Evolutionary conservation across 2,888 invertebrate genomes (phyloP).

Genomic region (Syritta pipiens): DNA sequence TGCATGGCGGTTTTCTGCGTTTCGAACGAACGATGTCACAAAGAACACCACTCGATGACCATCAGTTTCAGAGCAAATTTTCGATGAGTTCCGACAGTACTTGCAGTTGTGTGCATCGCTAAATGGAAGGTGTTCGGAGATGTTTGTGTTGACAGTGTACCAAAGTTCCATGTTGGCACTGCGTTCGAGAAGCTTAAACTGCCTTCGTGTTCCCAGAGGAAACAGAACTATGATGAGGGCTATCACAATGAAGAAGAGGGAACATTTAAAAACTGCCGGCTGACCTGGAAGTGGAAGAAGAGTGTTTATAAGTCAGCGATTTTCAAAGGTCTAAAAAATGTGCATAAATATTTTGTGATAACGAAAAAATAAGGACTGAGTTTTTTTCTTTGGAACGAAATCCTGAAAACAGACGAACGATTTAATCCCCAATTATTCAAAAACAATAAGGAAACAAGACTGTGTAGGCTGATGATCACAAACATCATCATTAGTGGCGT

Average conservation of each 20-base stretch:
- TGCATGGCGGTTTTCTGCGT: not conserved
- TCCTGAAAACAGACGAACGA: too few species aligned
- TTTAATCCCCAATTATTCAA: too few species aligned
- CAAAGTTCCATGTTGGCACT: constrained; percentile 15
- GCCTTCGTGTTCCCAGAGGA: not conserved
- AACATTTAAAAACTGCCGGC: not conserved
- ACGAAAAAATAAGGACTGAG: not conserved
- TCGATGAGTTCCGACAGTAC: constrained; percentile 20
- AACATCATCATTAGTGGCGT: too few species aligned
- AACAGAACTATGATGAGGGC: not conserved
- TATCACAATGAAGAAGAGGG: not conserved
- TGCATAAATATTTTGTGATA: too few species aligned
- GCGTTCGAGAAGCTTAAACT: constrained; percentile 7
- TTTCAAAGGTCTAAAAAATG: too few species aligned
- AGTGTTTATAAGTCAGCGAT: too few species aligned
- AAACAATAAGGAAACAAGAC: too few species aligned
- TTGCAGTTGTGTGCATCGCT: not conserved
- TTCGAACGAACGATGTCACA: not conserved
- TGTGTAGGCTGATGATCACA: too few species aligned
- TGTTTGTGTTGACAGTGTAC: constrained; percentile 3
- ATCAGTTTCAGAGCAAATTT: not conserved
- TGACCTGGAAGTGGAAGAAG: not conserved
- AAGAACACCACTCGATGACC: not conserved
- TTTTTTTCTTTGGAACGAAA: too few species aligned
- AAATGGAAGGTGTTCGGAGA: not conserved